Base-by-base conservation (phyloP, 1,140 invertebrate species). In the Eubasilissa regina region DNA sequence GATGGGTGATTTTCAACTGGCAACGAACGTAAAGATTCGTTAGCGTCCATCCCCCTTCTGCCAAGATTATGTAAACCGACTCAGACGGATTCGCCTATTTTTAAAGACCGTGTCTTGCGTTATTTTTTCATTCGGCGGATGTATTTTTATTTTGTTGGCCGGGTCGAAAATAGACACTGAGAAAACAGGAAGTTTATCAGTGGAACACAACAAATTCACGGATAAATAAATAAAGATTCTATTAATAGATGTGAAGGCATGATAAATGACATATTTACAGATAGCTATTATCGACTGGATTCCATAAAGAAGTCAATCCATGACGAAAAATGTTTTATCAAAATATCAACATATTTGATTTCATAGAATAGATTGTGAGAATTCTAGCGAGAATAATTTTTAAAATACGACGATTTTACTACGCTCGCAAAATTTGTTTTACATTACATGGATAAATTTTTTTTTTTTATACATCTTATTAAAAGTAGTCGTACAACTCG, bases 61-160 rank as follows among this genome's bases (percentile, higher is more conserved):
- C 66, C 47, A 51, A 68, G 66, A 70, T 48, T 51, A 70, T 62
- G 47, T 77, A 78, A 70, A 78, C 76, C 64, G 72, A 70, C 64
- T 78, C 51, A 44, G 12, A 35, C 21, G 64, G 45, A 55, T 78
- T 56, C 35, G 21, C 53, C 76, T 78, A 78, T 56, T 78, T 70
- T 78, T 78, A 72, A 35, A 15, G 45, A 12, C 4, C 15, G 48
- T 53, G 60, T 74, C 21, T 79, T 48, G 19, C 17, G 56, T 75
- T 79, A 79, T 79, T 75, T 79, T 74, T 79, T 79, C 78, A 79
- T 75, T 75, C 78, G 72, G 35, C 68, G 15, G 21, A 60, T n/a
- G 48, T 72, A 78, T 78, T 78, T 78, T 78, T 58, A 78, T 78
- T 78, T 62, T 60, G 77, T 72, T 56, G 43, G 73, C 21, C 66